phyloP scores from a whole-genome alignment of 2,888 invertebrate genomes.

The Drosophila merina region DNA sequence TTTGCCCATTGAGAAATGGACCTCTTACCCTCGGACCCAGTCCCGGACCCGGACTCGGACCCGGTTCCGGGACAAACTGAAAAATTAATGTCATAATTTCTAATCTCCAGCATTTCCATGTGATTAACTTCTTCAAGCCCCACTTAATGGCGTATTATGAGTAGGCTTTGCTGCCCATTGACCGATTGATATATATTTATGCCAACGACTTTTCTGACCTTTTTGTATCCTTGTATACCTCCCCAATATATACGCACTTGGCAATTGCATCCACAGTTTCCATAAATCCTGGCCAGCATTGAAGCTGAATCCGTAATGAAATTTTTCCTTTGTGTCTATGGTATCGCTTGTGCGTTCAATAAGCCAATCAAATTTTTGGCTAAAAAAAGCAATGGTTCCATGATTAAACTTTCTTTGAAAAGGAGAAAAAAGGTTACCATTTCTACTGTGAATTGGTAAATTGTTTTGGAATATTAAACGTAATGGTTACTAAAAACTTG shows the following conservation, averaged over 20 bases:
- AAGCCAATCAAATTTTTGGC: slow-evolving; percentile 64
- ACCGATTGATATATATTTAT: slow-evolving; percentile 48
- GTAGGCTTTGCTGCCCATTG: slow-evolving; percentile 44
- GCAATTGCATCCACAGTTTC: slow-evolving; percentile 26
- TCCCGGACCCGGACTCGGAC: slow-evolving; percentile 1
- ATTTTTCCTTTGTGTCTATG: slow-evolving; percentile 30
- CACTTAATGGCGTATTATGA: slow-evolving; percentile 66
- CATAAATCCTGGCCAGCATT: slow-evolving; percentile 25
- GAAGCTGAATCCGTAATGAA: slow-evolving; percentile 31
- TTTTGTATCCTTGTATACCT: not conserved
- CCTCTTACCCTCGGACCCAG: slow-evolving; percentile 35
- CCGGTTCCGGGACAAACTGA: slow-evolving; percentile 39
- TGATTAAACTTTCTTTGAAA: not conserved
- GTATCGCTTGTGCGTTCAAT: slow-evolving; percentile 59
- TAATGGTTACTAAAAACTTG: too few relatives aligned
- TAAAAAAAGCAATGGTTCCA: slow-evolving; percentile 30
- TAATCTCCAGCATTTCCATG: slow-evolving; percentile 77
- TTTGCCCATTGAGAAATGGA: slow-evolving; percentile 51
- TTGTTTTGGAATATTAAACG: too few relatives aligned
- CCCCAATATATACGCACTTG: not conserved
- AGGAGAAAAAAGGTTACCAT: too few relatives aligned
- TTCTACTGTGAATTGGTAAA: too few relatives aligned
- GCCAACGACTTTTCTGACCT: slow-evolving; percentile 41
- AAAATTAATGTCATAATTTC: slow-evolving; percentile 78
- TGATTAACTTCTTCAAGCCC: slow-evolving; percentile 73